Conservation (phyloP, 2,888 invertebrate genomes). For the Pandemis cinnamomeana region DNA sequence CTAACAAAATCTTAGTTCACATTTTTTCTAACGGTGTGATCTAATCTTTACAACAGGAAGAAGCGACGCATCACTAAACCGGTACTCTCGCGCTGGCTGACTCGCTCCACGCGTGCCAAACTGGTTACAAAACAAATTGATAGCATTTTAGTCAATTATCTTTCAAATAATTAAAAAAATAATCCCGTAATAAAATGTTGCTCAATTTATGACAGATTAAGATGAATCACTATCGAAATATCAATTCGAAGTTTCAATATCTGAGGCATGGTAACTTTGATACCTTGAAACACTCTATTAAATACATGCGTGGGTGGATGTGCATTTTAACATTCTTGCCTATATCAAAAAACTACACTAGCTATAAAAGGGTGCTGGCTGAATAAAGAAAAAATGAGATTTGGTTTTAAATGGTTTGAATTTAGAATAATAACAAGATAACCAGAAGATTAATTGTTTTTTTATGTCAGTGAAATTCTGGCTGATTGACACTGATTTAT, state of each 20-base stretch:
- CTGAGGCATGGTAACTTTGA: not conserved
- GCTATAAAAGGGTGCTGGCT: not conserved
- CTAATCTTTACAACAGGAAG: conserved; percentile 21
- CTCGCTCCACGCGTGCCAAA: not conserved
- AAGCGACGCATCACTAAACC: conserved; percentile 11
- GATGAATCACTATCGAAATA: not conserved
- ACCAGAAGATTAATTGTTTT: no score
- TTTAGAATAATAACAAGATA: not conserved
- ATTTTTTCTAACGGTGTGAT: not conserved
- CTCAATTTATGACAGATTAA: conserved; percentile 5
- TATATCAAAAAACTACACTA: not conserved
- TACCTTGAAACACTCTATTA: conserved; percentile 9
- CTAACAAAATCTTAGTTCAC: not conserved
- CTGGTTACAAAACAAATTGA: conserved; percentile 8
- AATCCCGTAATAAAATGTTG: conserved; percentile 8
- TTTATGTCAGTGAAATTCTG: no score
- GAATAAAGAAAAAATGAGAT: not conserved
- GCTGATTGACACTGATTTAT: no score
- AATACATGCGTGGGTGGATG: not conserved
- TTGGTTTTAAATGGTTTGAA: not conserved
- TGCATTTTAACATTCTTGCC: not conserved
- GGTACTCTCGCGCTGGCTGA: conserved; percentile 1
- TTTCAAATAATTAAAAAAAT: conserved; percentile 1
- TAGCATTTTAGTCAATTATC: not conserved
- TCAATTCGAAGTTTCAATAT: conserved; percentile 1